Evolutionary conservation across 2,113 vertebrate species (phyloP), one percentile per base, ranked within the genome.

Genomic region (Calonectris borealis): DNA sequence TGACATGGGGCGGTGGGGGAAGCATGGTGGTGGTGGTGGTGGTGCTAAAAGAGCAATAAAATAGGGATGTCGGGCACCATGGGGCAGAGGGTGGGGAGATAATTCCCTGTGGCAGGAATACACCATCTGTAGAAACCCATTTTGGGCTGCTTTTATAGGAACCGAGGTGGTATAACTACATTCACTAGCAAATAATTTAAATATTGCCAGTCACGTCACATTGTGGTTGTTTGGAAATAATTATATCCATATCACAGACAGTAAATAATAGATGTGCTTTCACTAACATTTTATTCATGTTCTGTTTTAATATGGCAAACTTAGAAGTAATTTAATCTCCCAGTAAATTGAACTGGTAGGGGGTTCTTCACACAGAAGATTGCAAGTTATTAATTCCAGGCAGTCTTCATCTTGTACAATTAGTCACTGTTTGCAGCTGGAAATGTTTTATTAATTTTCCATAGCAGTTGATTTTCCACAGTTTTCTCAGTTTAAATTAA

Each of bases 221-320:
- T 98, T 98, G 98, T 98, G 96, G 98, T 98, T 98, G 98, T 98
- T 98, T 98, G 98, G 97, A 98, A 98, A 98, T 98, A 99, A 99
- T 99, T 98, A 99, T 99, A 99, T 98, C 98, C 98, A 98, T 99
- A 99, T 99, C 98, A 98, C 98, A 98, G 98, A 98, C 98, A 98
- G 99, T 99, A 99, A 99, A 99, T 98, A 98, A 98, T 98, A 99
- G 99, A 99, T 99, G 98, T 98, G 96, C 98, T 97, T 98, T 98
- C 98, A 94, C 98, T 98, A 98, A 98, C 98, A 93, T 98, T 98
- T 98, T 98, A 98, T 98, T 98, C 98, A 98, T 98, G 98, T 98
- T 98, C 98, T 98, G 98, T 98, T 98, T 98, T 99, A 99, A 99
- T 99, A 98, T 98, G 98, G 98, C 98, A 98, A 98, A 99, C 98